Evolutionary conservation across 2,888 invertebrate species (phyloP).

Genomic region (Zaprionus obscuricornis): DNA sequence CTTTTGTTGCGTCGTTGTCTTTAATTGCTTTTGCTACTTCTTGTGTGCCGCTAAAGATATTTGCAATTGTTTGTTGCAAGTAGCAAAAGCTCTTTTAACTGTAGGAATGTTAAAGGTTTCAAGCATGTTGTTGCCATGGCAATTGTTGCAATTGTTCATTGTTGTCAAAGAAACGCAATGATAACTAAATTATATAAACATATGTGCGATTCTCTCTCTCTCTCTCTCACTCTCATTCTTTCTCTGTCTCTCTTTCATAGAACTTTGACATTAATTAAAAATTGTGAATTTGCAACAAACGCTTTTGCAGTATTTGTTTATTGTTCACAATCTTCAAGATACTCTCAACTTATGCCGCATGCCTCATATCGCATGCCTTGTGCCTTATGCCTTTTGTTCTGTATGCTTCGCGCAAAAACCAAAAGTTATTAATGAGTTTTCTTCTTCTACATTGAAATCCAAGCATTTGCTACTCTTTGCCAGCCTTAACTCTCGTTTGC

Average conservation of each 20-base stretch:
- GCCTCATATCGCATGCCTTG: background rate
- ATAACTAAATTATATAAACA: slow-evolving; percentile 63
- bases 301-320: background rate
- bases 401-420: slow-evolving; percentile 1
- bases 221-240: background rate
- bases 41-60: background rate
- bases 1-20: slow-evolving; percentile 45
- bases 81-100: no score
- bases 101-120: slow-evolving; percentile 12
- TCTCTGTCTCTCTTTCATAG: slow-evolving; percentile 18
- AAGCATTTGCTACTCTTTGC: background rate
- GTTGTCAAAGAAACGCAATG: slow-evolving; percentile 61
- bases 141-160: slow-evolving; percentile 63
- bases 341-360: background rate
- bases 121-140: slow-evolving; percentile 58
- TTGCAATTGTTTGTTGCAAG: background rate
- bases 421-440: slow-evolving; percentile 68
- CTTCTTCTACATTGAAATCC: background rate
- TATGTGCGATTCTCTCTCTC: background rate
- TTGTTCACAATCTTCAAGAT: background rate
- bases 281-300: slow-evolving; percentile 41
- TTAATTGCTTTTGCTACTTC: slow-evolving; percentile 65
- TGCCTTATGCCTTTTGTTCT: background rate
- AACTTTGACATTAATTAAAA: slow-evolving; percentile 62
- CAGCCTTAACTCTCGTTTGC: no score